A percentile compares a stretch with the other conserved stretches of the same genome.
These are phyloP conservation scores for Pomatostomus ruficeps DNA, from an alignment of 2,113 vertebrate species.

Conservation along the genomic window DNA sequence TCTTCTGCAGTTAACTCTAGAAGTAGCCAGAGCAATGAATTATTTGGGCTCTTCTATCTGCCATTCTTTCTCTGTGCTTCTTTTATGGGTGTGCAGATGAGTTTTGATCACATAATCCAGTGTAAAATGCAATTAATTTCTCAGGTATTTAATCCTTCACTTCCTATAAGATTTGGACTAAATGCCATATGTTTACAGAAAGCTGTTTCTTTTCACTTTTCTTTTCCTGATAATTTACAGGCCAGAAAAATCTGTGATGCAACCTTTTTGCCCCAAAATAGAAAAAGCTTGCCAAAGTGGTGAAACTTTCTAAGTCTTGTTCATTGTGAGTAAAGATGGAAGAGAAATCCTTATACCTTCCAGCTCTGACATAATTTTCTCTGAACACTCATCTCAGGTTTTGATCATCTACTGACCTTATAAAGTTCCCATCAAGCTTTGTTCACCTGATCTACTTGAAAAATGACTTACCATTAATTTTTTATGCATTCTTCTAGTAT, in stretches of 20 bases:
- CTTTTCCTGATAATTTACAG: not conserved
- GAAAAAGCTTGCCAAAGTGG: not conserved
- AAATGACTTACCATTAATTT: not conserved
- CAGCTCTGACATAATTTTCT: not conserved
- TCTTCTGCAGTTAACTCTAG: not conserved
- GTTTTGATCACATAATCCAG: not conserved
- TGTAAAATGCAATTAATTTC: not conserved
- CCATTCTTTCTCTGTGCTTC: not conserved
- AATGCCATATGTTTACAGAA: not conserved
- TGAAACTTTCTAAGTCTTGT: not conserved
- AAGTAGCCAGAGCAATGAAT: not conserved
- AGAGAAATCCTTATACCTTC: not conserved
- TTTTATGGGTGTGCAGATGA: not conserved
- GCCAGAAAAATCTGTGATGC: not conserved
- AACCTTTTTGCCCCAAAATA: accelerated
- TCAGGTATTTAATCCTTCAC: not conserved
- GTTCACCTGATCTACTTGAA: not conserved
- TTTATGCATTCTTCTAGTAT: not conserved
- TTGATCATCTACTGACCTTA: not conserved
- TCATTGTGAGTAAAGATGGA: not conserved
- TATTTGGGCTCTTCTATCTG: not conserved
- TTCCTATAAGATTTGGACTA: not conserved
- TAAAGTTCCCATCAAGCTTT: not conserved
- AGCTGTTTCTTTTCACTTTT: not conserved
- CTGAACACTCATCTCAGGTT: not conserved